These are phyloP conservation scores for Chesias legatella DNA, from an alignment of 2,888 invertebrate species.

Conservation along the genomic window DNA sequence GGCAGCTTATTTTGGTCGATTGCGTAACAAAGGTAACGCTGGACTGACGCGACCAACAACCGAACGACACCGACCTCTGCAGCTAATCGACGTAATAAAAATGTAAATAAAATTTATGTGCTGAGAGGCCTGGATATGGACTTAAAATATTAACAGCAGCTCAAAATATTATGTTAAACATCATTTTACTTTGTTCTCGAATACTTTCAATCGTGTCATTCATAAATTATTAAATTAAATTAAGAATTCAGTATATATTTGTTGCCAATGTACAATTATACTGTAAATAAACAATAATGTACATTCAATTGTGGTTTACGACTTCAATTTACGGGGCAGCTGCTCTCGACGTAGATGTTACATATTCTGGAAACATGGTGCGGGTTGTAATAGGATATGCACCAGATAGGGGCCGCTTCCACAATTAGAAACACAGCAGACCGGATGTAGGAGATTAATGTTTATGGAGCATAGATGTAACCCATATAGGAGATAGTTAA, in stretches of 20 bases:
- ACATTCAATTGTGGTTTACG: constrained; percentile 21
- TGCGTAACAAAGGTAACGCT: constrained; percentile 62
- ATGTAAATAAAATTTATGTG: constrained; percentile 67
- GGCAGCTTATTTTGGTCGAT: constrained; percentile 62
- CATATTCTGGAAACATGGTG: constrained; percentile 8
- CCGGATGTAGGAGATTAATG: constrained; percentile 18
- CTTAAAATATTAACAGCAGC: constrained; percentile 22
- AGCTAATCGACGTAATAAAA: constrained; percentile 60
- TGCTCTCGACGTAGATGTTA: constrained; percentile 21
- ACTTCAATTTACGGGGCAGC: constrained; percentile 26
- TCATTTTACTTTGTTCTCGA: constrained; percentile 13
- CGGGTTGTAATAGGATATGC: constrained; percentile 21
- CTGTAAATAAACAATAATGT: too few relatives aligned
- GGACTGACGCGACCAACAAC: too few relatives aligned
- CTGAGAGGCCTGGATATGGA: constrained; percentile 43
- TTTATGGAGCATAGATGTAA: constrained; percentile 16
- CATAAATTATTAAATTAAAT: constrained; percentile 22
- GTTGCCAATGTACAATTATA: too few relatives aligned
- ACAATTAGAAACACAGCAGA: constrained; percentile 15
- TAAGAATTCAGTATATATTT: too few relatives aligned
- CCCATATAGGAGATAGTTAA: constrained; percentile 18
- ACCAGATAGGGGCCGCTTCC: constrained; percentile 20
- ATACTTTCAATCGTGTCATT: constrained; percentile 11
- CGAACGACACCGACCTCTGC: constrained; percentile 47
- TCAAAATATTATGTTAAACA: constrained; percentile 15